Conservation (phyloP, 2,113 vertebrate genomes). For the Onychostruthus taczanowskii region DNA sequence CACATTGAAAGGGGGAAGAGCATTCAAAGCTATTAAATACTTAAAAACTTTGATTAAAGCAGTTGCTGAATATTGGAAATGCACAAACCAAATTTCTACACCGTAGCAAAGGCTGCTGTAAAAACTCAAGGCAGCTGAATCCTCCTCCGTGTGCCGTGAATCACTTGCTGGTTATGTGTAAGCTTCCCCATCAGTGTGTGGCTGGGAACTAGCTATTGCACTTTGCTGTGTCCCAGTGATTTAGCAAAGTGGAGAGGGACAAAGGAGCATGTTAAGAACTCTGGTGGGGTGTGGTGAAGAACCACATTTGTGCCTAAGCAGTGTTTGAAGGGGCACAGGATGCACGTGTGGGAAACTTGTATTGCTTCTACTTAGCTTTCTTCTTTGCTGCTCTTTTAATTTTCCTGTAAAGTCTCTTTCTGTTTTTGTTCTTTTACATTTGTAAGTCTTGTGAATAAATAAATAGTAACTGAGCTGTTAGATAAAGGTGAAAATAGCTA, state of each 20-base stretch:
- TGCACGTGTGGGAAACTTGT: not conserved
- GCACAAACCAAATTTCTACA: not conserved
- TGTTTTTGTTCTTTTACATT: not conserved
- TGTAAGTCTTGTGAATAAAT: not conserved
- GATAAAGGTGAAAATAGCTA: not conserved
- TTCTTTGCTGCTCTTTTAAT: not conserved
- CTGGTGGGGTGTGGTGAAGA: not conserved
- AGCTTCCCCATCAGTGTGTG: accelerated
- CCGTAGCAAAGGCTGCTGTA: not conserved
- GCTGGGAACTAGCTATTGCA: not conserved
- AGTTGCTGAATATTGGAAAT: not conserved
- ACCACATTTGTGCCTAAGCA: not conserved
- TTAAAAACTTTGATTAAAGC: not conserved
- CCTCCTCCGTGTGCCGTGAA: not conserved
- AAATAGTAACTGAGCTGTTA: not conserved
- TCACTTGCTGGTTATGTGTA: not conserved
- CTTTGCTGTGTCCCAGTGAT: not conserved
- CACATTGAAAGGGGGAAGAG: not conserved
- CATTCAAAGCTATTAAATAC: not conserved
- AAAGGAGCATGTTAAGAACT: not conserved
- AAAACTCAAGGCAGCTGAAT: not conserved
- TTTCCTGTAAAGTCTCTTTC: not conserved
- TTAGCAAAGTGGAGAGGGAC: not conserved
- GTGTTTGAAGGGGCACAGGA: not conserved
- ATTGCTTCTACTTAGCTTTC: not conserved